Evolutionary conservation across 37 sponge, comb jelly and placozoan genomes (phyloP), one percentile per base, ranked within the genome.

Genomic region (Geodia barretti): DNA sequence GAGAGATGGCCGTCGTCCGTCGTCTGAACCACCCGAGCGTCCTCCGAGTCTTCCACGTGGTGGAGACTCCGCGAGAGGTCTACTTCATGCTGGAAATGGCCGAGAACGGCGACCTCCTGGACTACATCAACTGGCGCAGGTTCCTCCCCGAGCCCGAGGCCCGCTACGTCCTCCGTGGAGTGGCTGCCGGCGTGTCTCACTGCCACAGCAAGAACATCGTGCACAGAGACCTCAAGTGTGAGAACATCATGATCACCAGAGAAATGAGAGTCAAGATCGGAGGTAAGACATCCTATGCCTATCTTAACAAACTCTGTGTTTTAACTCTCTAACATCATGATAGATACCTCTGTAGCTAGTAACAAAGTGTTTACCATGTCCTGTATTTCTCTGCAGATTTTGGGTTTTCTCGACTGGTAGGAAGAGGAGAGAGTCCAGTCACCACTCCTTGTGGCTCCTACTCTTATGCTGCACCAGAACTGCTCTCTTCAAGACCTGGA

Each of bases 191-290:
- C 0, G 65, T 97, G 24, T 77, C 89, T 11, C 85, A 82, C 68
- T 88, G 89, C 34, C 97, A 97, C 67, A 2, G 37, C 7, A 68
- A 74, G 32, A 82, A 83, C 54, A 76, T 97, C 31, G 88, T 78
- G 5, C 97, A 95, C 62, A 70, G 97, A 37, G 97, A 97, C 63
- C 90, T 97, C 54, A 97, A 97, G 58, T 97, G 97, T 79, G 97
- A 97, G 83, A 97, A 97, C 74, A 80, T 97, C 36, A 87, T 97
- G 74, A 75, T 97, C 24, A 84, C 73, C 41, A 84, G 75, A 24
- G 62, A 81, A 47, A 86, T 85, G 92, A 75, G 83, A 37, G 79
- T 97, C 35, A 97, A 97, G 64, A 39, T 97, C 42, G 91, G 86
- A 84, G 91, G 91, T 90, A 77, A 75, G 82, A 7, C 32, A 17